Conservation (phyloP, 2,113 vertebrate genomes). For the Corydoras sp. region DNA sequence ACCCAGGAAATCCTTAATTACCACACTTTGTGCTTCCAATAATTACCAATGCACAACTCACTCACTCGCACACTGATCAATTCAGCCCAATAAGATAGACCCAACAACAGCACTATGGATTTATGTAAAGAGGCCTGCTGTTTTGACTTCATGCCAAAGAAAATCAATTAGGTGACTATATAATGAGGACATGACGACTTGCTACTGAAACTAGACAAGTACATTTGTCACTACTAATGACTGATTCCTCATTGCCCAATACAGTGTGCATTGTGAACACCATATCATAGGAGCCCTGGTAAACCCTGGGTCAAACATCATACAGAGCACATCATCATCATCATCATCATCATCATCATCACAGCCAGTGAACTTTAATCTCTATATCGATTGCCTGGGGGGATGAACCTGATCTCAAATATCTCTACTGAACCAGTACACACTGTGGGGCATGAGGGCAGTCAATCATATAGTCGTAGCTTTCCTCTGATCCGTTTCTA, state of each 20-base stretch:
- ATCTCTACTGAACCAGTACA: slow-evolving; percentile 38
- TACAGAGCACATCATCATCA: slow-evolving; percentile 5
- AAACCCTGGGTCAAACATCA: background rate
- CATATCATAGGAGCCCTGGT: background rate
- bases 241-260: background rate
- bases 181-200: background rate
- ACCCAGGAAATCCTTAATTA: no score
- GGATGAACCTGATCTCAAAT: slow-evolving; percentile 45
- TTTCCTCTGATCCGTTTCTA: slow-evolving; percentile 44
- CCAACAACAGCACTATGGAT: background rate
- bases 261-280: background rate
- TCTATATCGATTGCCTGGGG: slow-evolving; percentile 50
- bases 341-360: background rate
- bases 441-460: slow-evolving; percentile 36
- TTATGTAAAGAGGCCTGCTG: background rate
- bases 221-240: no score
- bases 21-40: no score
- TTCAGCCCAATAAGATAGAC: no score
- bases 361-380: slow-evolving; percentile 26
- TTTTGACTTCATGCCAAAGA: background rate
- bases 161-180: background rate
- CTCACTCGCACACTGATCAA: no score
- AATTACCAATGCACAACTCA: no score
- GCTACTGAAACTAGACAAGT: no score
- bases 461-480: slow-evolving; percentile 38